Evolutionary conservation across 2,113 vertebrate genomes (phyloP).

Genomic region (Aspidoscelis tigris): DNA sequence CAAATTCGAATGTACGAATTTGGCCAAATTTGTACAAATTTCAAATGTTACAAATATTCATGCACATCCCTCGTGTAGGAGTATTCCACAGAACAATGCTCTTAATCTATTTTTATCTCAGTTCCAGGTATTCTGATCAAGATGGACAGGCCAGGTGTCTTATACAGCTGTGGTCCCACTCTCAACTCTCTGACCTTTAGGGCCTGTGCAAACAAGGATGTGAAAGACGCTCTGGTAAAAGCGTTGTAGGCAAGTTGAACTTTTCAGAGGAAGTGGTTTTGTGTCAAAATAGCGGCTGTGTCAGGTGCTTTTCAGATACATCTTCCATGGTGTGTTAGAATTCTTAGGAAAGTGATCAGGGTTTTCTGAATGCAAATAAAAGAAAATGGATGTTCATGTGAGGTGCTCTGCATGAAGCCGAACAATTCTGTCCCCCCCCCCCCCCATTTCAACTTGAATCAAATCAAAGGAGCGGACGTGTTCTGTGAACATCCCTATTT

Average conservation of each 20-base stretch:
- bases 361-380: no score
- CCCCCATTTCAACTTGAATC: no score
- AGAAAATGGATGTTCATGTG: no score
- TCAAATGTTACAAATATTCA: no score
- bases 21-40: no score
- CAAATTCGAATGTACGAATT: no score
- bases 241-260: not conserved
- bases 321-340: not conserved
- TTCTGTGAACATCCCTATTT: no score
- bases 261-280: not conserved
- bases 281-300: not conserved
- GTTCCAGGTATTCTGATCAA: not conserved
- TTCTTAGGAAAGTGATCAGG: not conserved
- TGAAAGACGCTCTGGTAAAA: constrained; percentile 45
- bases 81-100: constrained; percentile 56
- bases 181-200: constrained; percentile 59
- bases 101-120: constrained; percentile 41
- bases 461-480: no score
- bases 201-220: constrained; percentile 62
- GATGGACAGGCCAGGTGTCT: constrained; percentile 30
- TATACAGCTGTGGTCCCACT: constrained; percentile 59
- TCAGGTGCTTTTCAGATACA: no score
- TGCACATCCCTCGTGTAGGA: no score
- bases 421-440: no score
- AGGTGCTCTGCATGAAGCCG: no score